Base-by-base conservation (phyloP, 2,888 invertebrate genomes). In the Lumbricus terrestris region DNA sequence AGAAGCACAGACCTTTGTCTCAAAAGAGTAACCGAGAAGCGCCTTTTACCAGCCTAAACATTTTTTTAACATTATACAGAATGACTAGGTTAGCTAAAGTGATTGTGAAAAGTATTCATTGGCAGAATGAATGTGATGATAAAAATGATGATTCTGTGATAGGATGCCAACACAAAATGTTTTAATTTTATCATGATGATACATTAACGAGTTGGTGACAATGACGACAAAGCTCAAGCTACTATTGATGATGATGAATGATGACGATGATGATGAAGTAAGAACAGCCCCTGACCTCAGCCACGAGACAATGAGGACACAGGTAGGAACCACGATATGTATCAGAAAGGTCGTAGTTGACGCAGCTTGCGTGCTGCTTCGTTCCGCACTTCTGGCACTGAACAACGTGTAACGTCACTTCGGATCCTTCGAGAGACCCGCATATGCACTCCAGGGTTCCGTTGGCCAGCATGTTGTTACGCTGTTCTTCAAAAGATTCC, bases 271-370 rank as follows among this genome's bases (percentile, higher is more conserved):
- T 18, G 20, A 42, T 34, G 33, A 40, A 35, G n/a, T 0, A 88
- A 54, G 37, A 69, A 34, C 69, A 35, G 29, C n/a, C 88, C 93
- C 94, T 94, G 92, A 95, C 95, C 42, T 93, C 92, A 8, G 93
- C 92, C 0, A 94, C 94, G 96, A 96, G 97, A 94, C 97, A 97
- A 92, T 96, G 96, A 0, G 97, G 96, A 93, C 97, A 97, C 54
- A 95, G 94, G 93, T 96, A 97, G 13, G 94, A 94, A 5, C 94
- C 94, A 29, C 94, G 93, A 88, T 94, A 93, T 4, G 93, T 93
- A 90, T 94, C 93, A 6, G 92, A 92, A 20, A 94, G 92, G 37
- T 94, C 93, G 92, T 95, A 95, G 92, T 96, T 95, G 20, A 97
- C 96, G 94, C 97, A 97, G 0, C 93, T 92, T 0, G 95, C 94